Conservation (phyloP, 1,140 invertebrate genomes). For the Drosophila sp. region DNA sequence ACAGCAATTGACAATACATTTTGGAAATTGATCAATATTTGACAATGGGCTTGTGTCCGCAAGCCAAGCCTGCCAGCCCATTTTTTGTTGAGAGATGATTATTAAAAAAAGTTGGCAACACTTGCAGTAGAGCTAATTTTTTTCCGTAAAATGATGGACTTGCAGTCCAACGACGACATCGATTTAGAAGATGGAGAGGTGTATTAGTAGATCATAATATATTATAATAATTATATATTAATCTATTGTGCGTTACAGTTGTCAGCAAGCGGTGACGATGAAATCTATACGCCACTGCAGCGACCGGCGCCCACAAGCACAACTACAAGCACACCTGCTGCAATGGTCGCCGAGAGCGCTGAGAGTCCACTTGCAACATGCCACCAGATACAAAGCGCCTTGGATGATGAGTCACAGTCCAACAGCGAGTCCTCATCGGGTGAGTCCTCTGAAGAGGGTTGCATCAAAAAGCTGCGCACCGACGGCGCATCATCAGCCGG, state of each 20-base stretch:
- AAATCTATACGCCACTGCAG: conserved; percentile 85
- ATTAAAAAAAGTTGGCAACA: too few relatives aligned
- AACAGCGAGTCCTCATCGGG: conserved; percentile 68
- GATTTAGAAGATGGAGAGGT: conserved; percentile 85
- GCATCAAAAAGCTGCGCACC: conserved; percentile 75
- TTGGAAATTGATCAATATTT: too few relatives aligned
- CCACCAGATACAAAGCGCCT: conserved; percentile 64
- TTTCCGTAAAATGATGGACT: conserved; percentile 70
- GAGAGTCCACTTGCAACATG: conserved; percentile 56
- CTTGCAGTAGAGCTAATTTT: conserved; percentile 59
- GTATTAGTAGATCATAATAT: conserved; percentile 23
- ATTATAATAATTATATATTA: not conserved
- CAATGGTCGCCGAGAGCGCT: conserved; percentile 41
- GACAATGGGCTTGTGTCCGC: too few relatives aligned
- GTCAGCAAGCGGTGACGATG: conserved; percentile 68
- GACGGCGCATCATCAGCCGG: conserved; percentile 51
- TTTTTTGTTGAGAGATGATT: too few relatives aligned
- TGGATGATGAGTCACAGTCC: conserved; percentile 70
- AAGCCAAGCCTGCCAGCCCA: too few relatives aligned
- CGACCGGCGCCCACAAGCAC: conserved; percentile 70
- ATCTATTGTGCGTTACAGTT: conserved; percentile 48
- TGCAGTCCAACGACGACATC: conserved; percentile 68
- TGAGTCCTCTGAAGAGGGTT: conserved; percentile 74
- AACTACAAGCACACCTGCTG: conserved; percentile 20
- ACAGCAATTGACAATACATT: too few relatives aligned